These are phyloP conservation scores for Plodia interpunctella DNA, from an alignment of 1,140 invertebrate genomes.

Conservation along the genomic window DNA sequence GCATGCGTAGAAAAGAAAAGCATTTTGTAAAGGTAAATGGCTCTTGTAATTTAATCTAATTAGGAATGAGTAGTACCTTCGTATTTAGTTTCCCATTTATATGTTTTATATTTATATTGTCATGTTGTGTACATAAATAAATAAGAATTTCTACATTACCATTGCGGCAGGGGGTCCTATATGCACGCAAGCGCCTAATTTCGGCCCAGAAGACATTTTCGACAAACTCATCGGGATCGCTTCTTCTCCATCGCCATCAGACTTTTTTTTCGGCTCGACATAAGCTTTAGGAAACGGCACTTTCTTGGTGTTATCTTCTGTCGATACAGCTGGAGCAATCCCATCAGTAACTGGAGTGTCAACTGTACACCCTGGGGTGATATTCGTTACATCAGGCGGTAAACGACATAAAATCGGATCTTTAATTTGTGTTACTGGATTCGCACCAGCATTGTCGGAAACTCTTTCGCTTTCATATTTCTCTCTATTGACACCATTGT, in stretches of 20 bases:
- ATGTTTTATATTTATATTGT: no score
- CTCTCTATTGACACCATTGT: not conserved
- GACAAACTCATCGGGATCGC: no score
- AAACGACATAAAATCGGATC: not conserved
- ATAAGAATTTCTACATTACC: not conserved
- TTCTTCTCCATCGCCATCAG: not conserved
- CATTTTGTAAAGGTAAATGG: no score
- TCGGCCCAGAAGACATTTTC: not conserved
- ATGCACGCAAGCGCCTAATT: not conserved
- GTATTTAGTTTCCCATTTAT: no score
- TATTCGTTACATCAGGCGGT: not conserved
- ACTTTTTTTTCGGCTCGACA: not conserved
- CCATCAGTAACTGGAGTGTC: not conserved
- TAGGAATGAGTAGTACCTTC: no score
- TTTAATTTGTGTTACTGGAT: not conserved
- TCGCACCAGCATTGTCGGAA: not conserved
- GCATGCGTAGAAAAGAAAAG: no score
- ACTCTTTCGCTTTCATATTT: not conserved
- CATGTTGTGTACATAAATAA: not conserved
- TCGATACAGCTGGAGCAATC: not conserved
- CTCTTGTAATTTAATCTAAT: no score
- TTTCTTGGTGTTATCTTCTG: not conserved
- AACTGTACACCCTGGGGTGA: not conserved
- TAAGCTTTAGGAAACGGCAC: not conserved
- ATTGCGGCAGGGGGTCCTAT: not conserved